A percentile compares a stretch with the other conserved stretches of the same genome.
These are phyloP conservation scores for Lepidurus packardi DNA, from an alignment of 1,140 invertebrate species.

Conservation along the genomic window DNA sequence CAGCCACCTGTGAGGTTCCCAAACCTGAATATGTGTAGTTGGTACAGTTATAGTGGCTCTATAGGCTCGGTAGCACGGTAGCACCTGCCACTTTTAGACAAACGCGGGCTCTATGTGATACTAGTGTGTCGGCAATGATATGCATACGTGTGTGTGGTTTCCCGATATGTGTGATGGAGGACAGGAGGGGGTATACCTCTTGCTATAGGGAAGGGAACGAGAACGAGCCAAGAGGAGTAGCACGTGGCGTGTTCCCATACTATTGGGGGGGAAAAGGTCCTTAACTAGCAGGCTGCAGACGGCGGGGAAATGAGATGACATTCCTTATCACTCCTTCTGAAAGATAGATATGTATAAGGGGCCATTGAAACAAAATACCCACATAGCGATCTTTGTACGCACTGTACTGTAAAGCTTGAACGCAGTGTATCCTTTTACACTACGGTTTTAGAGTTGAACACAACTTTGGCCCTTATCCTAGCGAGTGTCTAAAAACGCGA, in stretches of 20 bases:
- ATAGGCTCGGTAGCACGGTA: background rate
- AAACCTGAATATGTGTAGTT: background rate
- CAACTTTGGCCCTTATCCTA: no score
- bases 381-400: background rate
- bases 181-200: background rate
- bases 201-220: background rate
- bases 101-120: background rate
- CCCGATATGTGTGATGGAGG: background rate
- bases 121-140: background rate
- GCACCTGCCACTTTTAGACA: background rate
- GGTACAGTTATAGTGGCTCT: no score
- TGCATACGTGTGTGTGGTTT: background rate
- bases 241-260: background rate
- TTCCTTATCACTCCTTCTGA: background rate
- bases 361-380: background rate
- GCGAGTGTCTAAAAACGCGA: no score
- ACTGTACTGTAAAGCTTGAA: background rate
- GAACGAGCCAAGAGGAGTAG: background rate
- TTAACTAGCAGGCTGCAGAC: background rate
- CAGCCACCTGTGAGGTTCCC: conserved; percentile 5
- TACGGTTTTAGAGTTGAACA: no score
- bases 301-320: conserved; percentile 17
- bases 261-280: background rate
- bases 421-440: no score
- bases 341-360: background rate